These are phyloP conservation scores for Portevinia maculata DNA, from an alignment of 2,888 invertebrate genomes.

Conservation along the genomic window DNA sequence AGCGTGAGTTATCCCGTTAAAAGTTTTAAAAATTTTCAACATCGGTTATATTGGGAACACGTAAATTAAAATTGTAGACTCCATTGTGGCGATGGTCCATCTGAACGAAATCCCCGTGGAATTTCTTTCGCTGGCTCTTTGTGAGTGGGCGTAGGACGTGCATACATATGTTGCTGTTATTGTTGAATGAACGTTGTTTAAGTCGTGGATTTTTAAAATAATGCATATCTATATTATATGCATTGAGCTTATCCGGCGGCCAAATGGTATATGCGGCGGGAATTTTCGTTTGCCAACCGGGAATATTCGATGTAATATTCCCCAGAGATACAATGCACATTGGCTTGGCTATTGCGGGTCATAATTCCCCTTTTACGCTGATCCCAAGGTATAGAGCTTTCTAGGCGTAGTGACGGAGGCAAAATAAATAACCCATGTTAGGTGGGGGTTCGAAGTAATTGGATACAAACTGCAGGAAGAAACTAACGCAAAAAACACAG, in stretches of 20 bases:
- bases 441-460: conserved; percentile 36
- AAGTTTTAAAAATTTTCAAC: conserved; percentile 72
- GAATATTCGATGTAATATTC: conserved; percentile 61
- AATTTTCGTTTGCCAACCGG: conserved; percentile 19
- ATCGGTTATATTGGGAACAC: conserved; percentile 69
- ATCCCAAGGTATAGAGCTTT: conserved; percentile 51
- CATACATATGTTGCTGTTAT: no score
- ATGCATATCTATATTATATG: conserved; percentile 46
- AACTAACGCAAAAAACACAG: neutral
- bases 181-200: conserved; percentile 11
- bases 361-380: conserved; percentile 54
- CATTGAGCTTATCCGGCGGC: conserved; percentile 40
- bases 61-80: conserved; percentile 67
- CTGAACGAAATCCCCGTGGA: conserved; percentile 19
- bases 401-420: conserved; percentile 19
- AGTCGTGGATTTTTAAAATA: conserved; percentile 21
- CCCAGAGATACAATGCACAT: conserved; percentile 42
- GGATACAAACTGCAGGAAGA: conserved; percentile 36
- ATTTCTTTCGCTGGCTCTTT: neutral
- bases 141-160: neutral
- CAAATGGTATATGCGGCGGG: conserved; percentile 13
- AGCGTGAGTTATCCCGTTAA: conserved; percentile 66
- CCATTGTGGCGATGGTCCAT: conserved; percentile 52
- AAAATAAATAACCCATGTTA: conserved; percentile 49
- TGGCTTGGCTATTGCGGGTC: conserved; percentile 11